These are phyloP conservation scores for Pantelozetes paolii DNA, from an alignment of 2,888 invertebrate species.

Conservation along the genomic window DNA sequence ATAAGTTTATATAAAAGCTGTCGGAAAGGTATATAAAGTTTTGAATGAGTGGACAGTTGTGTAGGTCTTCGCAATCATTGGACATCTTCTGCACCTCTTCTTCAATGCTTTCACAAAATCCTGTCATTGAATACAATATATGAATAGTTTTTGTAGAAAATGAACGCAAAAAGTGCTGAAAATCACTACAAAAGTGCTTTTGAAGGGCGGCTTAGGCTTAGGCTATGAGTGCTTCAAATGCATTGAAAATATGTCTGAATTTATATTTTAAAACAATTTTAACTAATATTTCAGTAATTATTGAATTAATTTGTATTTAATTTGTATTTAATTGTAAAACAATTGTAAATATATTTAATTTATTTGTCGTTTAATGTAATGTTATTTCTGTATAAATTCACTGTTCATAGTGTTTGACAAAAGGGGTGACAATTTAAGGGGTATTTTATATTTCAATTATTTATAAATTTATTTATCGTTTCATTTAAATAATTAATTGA, in stretches of 20 bases:
- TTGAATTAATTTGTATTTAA: neutral
- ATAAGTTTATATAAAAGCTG: no score
- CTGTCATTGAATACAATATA: neutral
- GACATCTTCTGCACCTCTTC: neutral
- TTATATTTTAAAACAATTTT: conserved; percentile 7
- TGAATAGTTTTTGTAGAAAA: neutral
- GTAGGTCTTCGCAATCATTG: no score
- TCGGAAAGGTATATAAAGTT: no score
- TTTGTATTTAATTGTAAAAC: neutral
- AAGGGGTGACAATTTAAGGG: conserved; percentile 2
- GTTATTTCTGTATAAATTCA: conserved; percentile 7
- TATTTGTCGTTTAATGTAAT: neutral
- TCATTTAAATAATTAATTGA: neutral
- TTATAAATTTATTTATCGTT: neutral
- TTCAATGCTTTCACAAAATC: neutral
- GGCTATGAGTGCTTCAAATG: no score
- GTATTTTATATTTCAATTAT: neutral
- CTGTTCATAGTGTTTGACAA: neutral
- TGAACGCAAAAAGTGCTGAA: neutral
- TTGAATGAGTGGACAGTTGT: no score
- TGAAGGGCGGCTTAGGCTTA: neutral
- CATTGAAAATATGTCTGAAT: conserved; percentile 16
- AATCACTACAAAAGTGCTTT: neutral
- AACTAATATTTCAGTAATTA: neutral
- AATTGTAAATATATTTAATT: conserved; percentile 17